A percentile compares a stretch with the other conserved stretches of the same genome.
phyloP scores from a whole-genome alignment of 2,797 vertebrate genomes.

The Discoglossus pictus region DNA sequence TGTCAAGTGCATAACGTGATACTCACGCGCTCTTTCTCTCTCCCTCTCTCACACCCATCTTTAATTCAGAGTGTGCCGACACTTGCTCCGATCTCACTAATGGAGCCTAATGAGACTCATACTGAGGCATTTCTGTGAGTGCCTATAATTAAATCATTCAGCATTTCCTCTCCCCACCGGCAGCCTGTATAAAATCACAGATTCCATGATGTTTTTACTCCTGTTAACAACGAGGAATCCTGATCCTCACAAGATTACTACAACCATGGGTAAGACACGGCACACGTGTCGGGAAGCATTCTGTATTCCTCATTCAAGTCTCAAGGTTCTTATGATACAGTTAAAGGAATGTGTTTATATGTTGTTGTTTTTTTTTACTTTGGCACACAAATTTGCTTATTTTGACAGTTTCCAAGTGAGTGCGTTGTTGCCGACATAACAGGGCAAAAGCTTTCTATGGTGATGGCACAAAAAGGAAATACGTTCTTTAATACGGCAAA shows the following conservation, averaged over 20 bases:
- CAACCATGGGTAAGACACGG: not conserved
- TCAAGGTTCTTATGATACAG: too few relatives aligned
- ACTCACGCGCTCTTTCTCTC: too few relatives aligned
- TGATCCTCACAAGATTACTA: not conserved
- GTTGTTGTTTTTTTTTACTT: too few relatives aligned
- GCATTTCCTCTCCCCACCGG: slow-evolving; percentile 9
- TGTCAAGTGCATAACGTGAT: not conserved
- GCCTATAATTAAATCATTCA: slow-evolving; percentile 42
- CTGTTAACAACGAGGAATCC: slow-evolving; percentile 14
- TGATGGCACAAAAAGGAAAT: too few relatives aligned
- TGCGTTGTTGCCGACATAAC: too few relatives aligned
- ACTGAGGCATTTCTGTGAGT: slow-evolving; percentile 17
- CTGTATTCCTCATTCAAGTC: too few relatives aligned
- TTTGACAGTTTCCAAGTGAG: too few relatives aligned
- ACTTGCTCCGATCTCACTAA: slow-evolving; percentile 38
- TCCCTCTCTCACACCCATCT: slow-evolving; percentile 13
- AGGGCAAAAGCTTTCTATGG: too few relatives aligned
- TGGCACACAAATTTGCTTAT: too few relatives aligned
- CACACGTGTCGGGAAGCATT: too few relatives aligned
- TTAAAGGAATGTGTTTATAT: too few relatives aligned
- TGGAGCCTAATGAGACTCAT: slow-evolving; percentile 40
- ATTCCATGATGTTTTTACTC: slow-evolving; percentile 1
- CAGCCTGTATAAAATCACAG: not conserved
- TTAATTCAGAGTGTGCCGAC: slow-evolving; percentile 37
- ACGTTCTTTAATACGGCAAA: too few relatives aligned